Base-by-base conservation (phyloP, 2,888 invertebrate genomes). In the Ectemnius continuus region DNA sequence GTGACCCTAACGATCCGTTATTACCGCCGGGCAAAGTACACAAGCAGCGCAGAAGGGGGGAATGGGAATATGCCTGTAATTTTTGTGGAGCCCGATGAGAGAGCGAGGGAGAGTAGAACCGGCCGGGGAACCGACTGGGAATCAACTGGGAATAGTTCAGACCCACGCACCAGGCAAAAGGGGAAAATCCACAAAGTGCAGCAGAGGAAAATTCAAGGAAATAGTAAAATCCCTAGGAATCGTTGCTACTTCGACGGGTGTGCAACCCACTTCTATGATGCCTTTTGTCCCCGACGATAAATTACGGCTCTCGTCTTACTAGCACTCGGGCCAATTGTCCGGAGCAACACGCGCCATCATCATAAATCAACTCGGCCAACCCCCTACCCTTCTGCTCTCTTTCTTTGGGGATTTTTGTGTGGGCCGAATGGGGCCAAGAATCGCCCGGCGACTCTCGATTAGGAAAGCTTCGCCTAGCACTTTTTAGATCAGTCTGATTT, bases 301-400 rank as follows among this genome's bases (percentile, higher is more conserved):
- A 80, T 76, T 79, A 71, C 66, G 59, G 67, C 58, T 56, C 70
- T 61, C 78, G 68, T 75, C 78, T 73, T 78, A 73, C 70, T 56
- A 64, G 64, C 67, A 69, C 69, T 71, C 52, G 78, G 69, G 66
- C 75, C 36, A 64, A 76, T 78, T 68, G 78, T 77, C 70, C 71
- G 58, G 61, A 61, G 73, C 75, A 77, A 77, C 75, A 73, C 75
- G 75, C 70, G 75, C 70, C 68, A 74, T 81, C 76, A 70, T 71
- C 78, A 68, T 81, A 81, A 81, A 80, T 81, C 80, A 80, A 73
- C 61, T 47, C 66, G 48, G 52, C 68, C 68, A 56, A 64, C 36
- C 36, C 8, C 36, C 36, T 11, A 2, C 23, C 23, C 23, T 23
- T 23, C 23, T 23, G 23, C 36, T 8, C n/a, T 11, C 36, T 36